Evolutionary conservation across 2,888 invertebrate species (phyloP).

Genomic region (Platerodrilus igneus): DNA sequence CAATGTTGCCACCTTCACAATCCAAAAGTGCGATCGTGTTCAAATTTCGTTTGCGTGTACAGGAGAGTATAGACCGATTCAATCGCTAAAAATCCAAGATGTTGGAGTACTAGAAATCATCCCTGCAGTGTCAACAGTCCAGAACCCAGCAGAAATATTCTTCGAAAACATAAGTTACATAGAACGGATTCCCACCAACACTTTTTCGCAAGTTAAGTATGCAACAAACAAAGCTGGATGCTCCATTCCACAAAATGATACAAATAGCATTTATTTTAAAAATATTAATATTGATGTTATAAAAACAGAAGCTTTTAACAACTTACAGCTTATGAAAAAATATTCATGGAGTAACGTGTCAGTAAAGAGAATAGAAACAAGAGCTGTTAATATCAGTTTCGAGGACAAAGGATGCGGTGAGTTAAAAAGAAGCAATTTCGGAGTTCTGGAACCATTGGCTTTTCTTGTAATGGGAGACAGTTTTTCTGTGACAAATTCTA

Average conservation of each 20-base stretch:
- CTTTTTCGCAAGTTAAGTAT: conserved; percentile 45
- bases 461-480: conserved; percentile 41
- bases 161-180: conserved; percentile 52
- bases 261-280: conserved; percentile 47
- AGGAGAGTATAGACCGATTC: conserved; percentile 41
- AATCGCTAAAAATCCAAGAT: conserved; percentile 38
- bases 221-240: conserved; percentile 26
- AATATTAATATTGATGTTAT: conserved; percentile 51
- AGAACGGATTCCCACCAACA: conserved; percentile 47
- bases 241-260: conserved; percentile 41
- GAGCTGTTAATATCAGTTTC: conserved; percentile 48
- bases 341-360: conserved; percentile 52
- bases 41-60: conserved; percentile 51
- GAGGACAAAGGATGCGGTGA: conserved; percentile 43
- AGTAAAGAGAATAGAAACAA: conserved; percentile 46
- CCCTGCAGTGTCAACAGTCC: conserved; percentile 41
- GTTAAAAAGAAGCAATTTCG: conserved; percentile 46
- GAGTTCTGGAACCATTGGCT: conserved; percentile 47
- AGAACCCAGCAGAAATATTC: conserved; percentile 40
- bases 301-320: conserved; percentile 49
- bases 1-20: conserved; percentile 47
- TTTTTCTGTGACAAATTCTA: conserved; percentile 42
- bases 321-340: conserved; percentile 48
- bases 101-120: conserved; percentile 49
- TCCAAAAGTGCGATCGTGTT: conserved; percentile 51